Evolutionary conservation across 2,797 vertebrate species (phyloP).

Genomic region (Melanitta fusca): DNA sequence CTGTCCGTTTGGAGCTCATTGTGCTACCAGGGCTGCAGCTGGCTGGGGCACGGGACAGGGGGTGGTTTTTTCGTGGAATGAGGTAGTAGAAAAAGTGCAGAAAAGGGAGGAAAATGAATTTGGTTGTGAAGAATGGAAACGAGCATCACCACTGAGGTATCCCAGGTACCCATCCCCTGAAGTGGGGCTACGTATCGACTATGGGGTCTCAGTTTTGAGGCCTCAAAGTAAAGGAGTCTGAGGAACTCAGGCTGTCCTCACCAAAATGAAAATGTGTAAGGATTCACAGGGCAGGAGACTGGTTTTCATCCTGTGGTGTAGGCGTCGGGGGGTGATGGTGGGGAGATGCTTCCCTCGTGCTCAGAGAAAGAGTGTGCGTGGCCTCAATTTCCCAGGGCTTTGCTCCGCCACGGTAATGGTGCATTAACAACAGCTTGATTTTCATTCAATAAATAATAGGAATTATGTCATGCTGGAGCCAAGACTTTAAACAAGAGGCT

Average conservation of each 20-base stretch:
- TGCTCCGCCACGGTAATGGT: conserved; percentile 5
- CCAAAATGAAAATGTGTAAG: background rate
- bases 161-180: no score
- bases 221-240: background rate
- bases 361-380: background rate
- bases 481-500: conserved; percentile 71
- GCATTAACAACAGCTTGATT: conserved; percentile 52
- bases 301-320: rapidly evolving
- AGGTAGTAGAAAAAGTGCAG: background rate
- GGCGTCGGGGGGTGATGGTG: background rate
- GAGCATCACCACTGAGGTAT: background rate
- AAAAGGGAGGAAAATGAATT: background rate
- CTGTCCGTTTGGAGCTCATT: rapidly evolving
- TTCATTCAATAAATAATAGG: conserved; percentile 67
- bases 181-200: background rate
- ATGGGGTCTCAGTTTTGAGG: background rate
- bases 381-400: background rate
- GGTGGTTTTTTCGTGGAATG: background rate
- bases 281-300: background rate
- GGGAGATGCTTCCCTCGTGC: background rate
- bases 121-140: background rate
- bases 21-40: background rate
- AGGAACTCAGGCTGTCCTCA: background rate
- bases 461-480: background rate
- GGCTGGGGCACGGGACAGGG: background rate